phyloP scores from a whole-genome alignment of 2,797 vertebrate species.

The Pteropus rufus region DNA sequence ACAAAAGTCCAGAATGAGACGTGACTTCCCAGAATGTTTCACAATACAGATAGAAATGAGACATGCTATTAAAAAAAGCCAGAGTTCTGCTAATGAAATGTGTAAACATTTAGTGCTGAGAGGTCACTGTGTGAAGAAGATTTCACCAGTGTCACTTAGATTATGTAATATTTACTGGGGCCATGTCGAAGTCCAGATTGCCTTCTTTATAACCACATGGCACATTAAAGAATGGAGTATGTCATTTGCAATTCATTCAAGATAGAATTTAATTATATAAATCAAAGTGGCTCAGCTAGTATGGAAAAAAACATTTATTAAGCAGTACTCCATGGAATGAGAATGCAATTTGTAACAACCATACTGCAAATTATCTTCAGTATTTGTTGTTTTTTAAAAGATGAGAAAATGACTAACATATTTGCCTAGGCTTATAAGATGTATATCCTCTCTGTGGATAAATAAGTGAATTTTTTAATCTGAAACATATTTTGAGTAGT shows the following conservation, averaged over 20 bases:
- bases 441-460: not conserved
- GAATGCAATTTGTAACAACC: not conserved
- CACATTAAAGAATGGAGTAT: not conserved
- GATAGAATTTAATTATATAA: not conserved
- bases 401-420: not conserved
- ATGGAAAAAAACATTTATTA: not conserved
- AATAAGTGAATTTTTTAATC: not conserved
- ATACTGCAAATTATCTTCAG: not conserved
- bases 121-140: not conserved
- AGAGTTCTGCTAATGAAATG: constrained; percentile 2
- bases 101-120: constrained; percentile 33
- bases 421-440: not conserved
- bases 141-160: constrained; percentile 12
- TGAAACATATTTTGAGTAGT: not conserved
- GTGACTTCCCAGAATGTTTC: constrained; percentile 53
- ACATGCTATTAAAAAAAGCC: constrained; percentile 27
- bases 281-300: not conserved
- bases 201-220: not conserved
- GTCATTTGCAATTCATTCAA: not conserved
- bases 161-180: constrained; percentile 45
- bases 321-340: not conserved
- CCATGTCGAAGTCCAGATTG: not conserved
- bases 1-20: not conserved
- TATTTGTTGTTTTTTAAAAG: not conserved
- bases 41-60: constrained; percentile 39